Evolutionary conservation across 1,140 invertebrate genomes (phyloP), one percentile per base, ranked within the genome.

Genomic region (Leptinotarsa undecemlineata): DNA sequence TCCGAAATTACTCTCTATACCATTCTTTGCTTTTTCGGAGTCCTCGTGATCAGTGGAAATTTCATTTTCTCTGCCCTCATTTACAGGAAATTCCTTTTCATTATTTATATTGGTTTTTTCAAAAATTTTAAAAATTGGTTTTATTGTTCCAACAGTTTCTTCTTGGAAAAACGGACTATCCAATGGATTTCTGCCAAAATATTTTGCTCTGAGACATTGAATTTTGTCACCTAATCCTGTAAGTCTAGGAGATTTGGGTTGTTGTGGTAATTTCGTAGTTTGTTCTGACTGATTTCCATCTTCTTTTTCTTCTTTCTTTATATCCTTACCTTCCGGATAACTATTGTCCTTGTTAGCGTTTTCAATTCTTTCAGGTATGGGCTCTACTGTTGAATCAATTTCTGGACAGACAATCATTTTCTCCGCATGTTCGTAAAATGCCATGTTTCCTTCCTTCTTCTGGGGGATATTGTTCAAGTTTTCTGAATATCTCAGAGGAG

Each of bases 131-230:
- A 82, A 83, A 42, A 83, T 68, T 13, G 81, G 76, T 73, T 77
- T 63, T 1, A 80, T 78, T 8, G 69, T 71, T 17, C 66, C 81
- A 19, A 85, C 74, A 14, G 71, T 71, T 73, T 88, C 85, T 84
- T 93, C 92, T 69, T 87, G 84, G 82, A 94, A 94, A 75, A 94
- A 86, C 1, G 92, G 92, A 87, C 89, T 93, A 78, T 94, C 92
- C 68, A 93, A 83, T 3, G 92, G 92, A 84, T 93, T 88, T 63
- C 88, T 84, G 60, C 91, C 92, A 80, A 93, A 93, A 85, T 90
- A 93, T 85, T 92, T 92, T 4, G 85, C 85, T 84, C 91, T 92
- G 20, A 91, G 90, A 80, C 92, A 94, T 75, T 92, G 89, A n/a
- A 94, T 89, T 85, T 90, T 91, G 77, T 92, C 90, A 4, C 91